Evolutionary conservation across 1,140 invertebrate genomes (phyloP).

Genomic region (Caenorhabditis remanei): DNA sequence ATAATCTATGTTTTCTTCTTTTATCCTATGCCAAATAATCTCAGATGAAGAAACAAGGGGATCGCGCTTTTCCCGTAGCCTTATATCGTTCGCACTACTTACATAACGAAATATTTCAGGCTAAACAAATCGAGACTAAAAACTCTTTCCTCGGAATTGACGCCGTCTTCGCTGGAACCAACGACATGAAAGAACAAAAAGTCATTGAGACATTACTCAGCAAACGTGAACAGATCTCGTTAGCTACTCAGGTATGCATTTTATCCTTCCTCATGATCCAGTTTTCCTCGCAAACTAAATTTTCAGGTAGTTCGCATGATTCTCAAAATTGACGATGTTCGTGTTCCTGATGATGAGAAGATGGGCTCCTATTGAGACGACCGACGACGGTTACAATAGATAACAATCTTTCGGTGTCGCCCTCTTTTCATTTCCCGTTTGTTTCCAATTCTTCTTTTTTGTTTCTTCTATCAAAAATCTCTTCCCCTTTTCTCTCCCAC

Average conservation of each 20-base stretch:
- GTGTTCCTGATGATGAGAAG: conserved; percentile 81
- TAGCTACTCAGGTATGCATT: conserved; percentile 84
- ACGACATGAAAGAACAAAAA: conserved; percentile 93
- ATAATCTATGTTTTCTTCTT: conserved; percentile 15
- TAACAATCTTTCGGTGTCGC: background rate
- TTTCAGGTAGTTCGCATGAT: conserved; percentile 97
- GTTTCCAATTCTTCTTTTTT: conserved; percentile 6
- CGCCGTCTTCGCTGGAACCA: conserved; percentile 89
- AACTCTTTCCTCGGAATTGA: conserved; percentile 93
- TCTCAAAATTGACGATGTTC: conserved; percentile 97
- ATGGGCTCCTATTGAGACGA: conserved; percentile 12
- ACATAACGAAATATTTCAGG: conserved; percentile 71
- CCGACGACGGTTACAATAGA: background rate
- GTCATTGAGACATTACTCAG: conserved; percentile 96
- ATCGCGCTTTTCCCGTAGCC: no score
- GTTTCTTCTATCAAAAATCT: conserved; percentile 19
- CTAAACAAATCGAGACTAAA: conserved; percentile 87
- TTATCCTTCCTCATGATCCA: background rate
- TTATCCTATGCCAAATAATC: background rate
- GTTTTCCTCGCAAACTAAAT: background rate
- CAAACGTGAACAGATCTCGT: conserved; percentile 95
- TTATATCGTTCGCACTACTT: background rate
- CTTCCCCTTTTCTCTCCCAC: background rate
- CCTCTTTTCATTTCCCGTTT: background rate
- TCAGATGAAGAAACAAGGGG: background rate